phyloP scores from a whole-genome alignment of 2,797 vertebrate genomes.

The Lacerta bilineata region DNA sequence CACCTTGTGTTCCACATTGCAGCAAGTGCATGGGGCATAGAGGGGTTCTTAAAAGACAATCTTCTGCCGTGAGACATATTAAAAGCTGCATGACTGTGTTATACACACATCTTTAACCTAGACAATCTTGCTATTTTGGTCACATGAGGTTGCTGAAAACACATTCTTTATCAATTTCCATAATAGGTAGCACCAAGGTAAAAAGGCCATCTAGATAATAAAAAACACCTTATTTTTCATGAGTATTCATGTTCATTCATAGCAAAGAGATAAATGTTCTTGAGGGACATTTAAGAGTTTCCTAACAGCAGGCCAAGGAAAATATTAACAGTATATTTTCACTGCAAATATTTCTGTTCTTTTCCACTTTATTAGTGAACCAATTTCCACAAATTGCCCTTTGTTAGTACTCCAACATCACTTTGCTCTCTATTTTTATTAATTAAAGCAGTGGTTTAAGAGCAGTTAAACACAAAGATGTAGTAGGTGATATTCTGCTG shows the following conservation, averaged over 20 bases:
- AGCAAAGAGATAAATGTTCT: not conserved
- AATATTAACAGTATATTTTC: constrained; percentile 6
- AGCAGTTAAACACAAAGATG: constrained; percentile 10
- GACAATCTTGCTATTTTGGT: not conserved
- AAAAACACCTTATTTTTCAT: not conserved
- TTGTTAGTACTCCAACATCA: not conserved
- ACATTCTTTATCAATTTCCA: not conserved
- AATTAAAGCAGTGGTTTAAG: constrained; percentile 28
- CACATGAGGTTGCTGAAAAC: not conserved
- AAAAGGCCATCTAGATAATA: not conserved
- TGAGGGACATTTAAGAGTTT: not conserved
- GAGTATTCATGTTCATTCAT: not conserved
- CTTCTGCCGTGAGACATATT: not conserved
- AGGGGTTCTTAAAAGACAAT: not conserved
- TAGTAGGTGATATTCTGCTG: accelerated
- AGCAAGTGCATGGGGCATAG: not conserved
- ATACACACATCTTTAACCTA: not conserved
- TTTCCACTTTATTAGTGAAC: constrained; percentile 1
- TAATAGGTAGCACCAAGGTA: not conserved
- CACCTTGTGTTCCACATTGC: not conserved
- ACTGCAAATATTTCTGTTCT: constrained; percentile 1
- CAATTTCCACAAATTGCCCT: constrained; percentile 7
- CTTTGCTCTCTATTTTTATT: constrained; percentile 5
- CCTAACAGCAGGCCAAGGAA: not conserved
- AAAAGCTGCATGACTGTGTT: not conserved